Evolutionary conservation across 1,140 invertebrate genomes (phyloP), one percentile per base, ranked within the genome.

Genomic region (Antheraea mylitta): DNA sequence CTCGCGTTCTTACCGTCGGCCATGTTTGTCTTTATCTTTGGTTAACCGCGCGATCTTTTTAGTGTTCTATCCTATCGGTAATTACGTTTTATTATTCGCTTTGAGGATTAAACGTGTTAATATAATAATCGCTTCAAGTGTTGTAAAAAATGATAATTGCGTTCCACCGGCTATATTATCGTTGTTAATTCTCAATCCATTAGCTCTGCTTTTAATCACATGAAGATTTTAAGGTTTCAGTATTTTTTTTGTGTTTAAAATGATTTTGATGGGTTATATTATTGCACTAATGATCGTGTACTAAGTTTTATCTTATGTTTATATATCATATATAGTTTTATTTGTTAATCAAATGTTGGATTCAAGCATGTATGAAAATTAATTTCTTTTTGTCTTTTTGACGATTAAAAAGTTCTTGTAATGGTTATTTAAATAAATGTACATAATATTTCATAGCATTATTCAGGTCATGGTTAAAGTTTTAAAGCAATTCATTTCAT

Each of bases 161-260:
- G 67, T 58, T 71, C 58, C 66, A 36, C 11, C 36, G 70, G 70
- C 66, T 71, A 67, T 66, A 64, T 67, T 67, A 71, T 59, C 53
- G 60, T 36, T 37, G 61, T 61, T 71, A 64, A 71, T 71, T 66
- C 60, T n/a, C 61, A 63, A 63, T 63, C 61, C 37, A 4, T 30
- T 58, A 62, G 7, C 30, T 13, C 45, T 63, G 45, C 16, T 13
- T 63, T 61, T 63, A 13, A 63, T 11, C 37, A 16, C 10, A 18
- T n/a, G 16, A 37, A 37, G 30, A 63, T 63, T 63, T 63, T 63
- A 63, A 63, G 61, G 61, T 63, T 63, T 63, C 61, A 16, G 45
- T 53, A 11, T 53, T 53, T 16, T 53, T 16, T 53, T 53, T 53
- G 5, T 53, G 5, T 53, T 16, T 10, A 53, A 10, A 1, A 6